phyloP scores from a whole-genome alignment of 1,140 invertebrate genomes.

The Portunus trituberculatus region DNA sequence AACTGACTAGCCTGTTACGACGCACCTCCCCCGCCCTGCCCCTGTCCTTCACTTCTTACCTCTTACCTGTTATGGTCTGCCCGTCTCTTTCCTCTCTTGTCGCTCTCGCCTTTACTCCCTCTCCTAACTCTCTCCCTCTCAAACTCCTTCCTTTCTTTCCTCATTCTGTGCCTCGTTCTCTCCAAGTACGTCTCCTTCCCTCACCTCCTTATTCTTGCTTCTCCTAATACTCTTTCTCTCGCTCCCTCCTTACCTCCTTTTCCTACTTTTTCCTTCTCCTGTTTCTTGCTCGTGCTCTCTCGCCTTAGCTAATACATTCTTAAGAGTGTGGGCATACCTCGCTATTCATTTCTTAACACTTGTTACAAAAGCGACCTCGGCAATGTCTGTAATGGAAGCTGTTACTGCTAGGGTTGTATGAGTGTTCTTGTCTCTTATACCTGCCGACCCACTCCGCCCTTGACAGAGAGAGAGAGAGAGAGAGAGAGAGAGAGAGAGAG shows the following conservation, averaged over 20 bases:
- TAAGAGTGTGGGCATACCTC: not conserved
- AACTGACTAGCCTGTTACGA: not conserved
- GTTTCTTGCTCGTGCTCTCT: not conserved
- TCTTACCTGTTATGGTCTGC: not conserved
- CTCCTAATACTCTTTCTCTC: not conserved
- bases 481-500: constrained; percentile 44
- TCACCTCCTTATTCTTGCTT: not conserved
- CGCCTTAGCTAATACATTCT: not conserved
- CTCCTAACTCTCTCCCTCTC: not conserved
- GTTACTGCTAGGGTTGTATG: too few relatives aligned
- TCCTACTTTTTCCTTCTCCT: not conserved
- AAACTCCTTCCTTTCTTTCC: not conserved
- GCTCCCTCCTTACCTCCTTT: not conserved
- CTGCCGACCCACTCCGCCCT: too few relatives aligned
- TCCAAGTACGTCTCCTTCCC: not conserved
- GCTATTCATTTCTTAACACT: not conserved
- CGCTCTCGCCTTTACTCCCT: not conserved
- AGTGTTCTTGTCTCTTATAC: too few relatives aligned
- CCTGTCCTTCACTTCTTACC: not conserved
- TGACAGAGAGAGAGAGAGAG: not conserved
- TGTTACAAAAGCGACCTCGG: not conserved
- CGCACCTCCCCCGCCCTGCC: not conserved
- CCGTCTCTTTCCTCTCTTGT: not conserved
- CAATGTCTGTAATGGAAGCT: not conserved
- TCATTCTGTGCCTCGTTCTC: not conserved